These are phyloP conservation scores for Psix sp. DNA, from an alignment of 1,140 invertebrate species.

Conservation along the genomic window DNA sequence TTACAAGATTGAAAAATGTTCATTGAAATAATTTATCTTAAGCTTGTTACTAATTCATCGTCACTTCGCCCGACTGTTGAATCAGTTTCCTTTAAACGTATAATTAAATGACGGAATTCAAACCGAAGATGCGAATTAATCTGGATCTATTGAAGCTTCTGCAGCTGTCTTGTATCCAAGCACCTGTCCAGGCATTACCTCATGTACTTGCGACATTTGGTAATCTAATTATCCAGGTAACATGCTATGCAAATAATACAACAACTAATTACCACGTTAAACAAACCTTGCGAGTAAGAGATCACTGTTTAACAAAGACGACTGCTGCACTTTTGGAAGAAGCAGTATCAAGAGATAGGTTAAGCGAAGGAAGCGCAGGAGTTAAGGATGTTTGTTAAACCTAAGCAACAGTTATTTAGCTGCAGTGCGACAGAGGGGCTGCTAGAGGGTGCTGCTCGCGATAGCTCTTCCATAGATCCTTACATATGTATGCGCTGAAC, in stretches of 20 bases:
- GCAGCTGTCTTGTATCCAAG: constrained; percentile 15
- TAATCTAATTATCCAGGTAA: constrained; percentile 20
- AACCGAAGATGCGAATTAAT: constrained; percentile 18
- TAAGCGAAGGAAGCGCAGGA: constrained; percentile 12
- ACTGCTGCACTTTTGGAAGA: constrained; percentile 23
- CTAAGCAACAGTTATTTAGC: constrained; percentile 66
- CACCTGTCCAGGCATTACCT: constrained; percentile 23
- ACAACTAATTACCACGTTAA: constrained; percentile 39
- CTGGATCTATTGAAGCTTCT: constrained; percentile 10
- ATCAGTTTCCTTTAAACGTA: neutral
- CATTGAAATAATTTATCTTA: too few species aligned
- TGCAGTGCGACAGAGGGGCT: constrained; percentile 39
- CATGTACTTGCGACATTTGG: constrained; percentile 4
- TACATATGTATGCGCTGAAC: constrained; percentile 42
- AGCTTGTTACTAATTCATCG: too few species aligned
- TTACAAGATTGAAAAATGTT: too few species aligned
- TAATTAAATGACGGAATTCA: constrained; percentile 7
- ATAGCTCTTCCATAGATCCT: constrained; percentile 49
- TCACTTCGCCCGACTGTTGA: too few species aligned
- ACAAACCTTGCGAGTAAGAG: constrained; percentile 20
- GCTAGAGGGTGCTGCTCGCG: constrained; percentile 47
- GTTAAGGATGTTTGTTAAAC: constrained; percentile 56
- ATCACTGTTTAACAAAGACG: constrained; percentile 34
- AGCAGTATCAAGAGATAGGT: constrained; percentile 9
- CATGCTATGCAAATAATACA: constrained; percentile 38